Base-by-base conservation (phyloP, 1,140 invertebrate species). In the Homarus americanus region DNA sequence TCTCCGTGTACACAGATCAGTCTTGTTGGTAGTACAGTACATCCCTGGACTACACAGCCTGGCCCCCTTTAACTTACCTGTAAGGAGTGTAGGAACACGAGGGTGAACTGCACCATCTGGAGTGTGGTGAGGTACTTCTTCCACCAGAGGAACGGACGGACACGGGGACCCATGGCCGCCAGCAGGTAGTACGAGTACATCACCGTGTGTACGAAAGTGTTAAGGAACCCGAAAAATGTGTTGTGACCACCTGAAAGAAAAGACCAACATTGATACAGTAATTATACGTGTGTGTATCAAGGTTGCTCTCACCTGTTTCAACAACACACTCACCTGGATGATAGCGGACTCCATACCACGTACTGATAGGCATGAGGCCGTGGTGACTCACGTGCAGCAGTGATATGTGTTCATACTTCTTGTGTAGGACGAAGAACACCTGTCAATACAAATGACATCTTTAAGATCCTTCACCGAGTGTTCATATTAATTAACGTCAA, bases 331-430 rank as follows among this genome's bases (percentile, higher is more conserved):
- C 53, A 93, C 91, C 91, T 49, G 91, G 90, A 10, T 91, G 82
- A 78, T 91, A 92, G 36, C 87, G 66, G 58, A 92, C 82, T 15
- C 92, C 91, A 49, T 90, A 92, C 93, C 93, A 93, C 40, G 88
- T 91, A 36, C 87, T 91, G 40, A 93, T 85, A 32, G 91, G 91
- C 95, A 98, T 98, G 24, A 96, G 96, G 20, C 96, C 95, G 94
- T 98, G 98, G 94, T 98, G 98, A 93, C 98, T 98, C 1, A 98
- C 96, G 93, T 98, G 98, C 28, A 98, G 95, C 93, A 98, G 97
- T 7, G 97, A 96, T 17, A 98, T 95, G 93, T 98, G 97, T 92
- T 96, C 96, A 87, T 97, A 95, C 93, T 98, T 98, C 94, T 98
- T 98, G 53, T 97, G 95, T 73, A 98, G 94, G 40, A 98, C 96